Base-by-base conservation (phyloP, 2,888 invertebrate species). In the Sesia apiformis region DNA sequence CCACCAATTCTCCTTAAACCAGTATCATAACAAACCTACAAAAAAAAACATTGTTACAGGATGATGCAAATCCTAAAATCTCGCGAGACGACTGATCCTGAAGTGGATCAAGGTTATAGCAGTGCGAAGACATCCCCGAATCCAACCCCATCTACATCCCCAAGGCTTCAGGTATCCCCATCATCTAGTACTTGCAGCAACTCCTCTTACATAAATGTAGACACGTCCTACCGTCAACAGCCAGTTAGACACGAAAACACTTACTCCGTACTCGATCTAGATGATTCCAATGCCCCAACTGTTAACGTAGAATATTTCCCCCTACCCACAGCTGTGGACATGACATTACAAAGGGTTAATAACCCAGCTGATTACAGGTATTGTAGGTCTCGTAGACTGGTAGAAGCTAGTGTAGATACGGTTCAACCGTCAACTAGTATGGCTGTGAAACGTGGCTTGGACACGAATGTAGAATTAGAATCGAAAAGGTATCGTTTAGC, bases 61-160 rank as follows among this genome's bases (percentile, higher is more conserved):
- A 88, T 89, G 88, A 89, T 88, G 88, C 81, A 82, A 58, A 82
- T 81, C 23, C 60, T 86, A 40, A 86, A 85, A 57, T 73, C 82
- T 0, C 78, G 84, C 41, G 85, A 84, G 43, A 64, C 64, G 0
- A 62, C 60, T 0, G 84, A 84, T 8, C 65, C 75, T 0, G 84
- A 87, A 51, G 63, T 74, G 0, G 88, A 87, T 55, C 86, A 86
- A 58, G 87, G 88, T 0, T 87, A 87, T 60, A 72, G 84, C 63
- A 87, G 86, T 54, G 84, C 87, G 0, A 65, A 76, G 38, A 86
- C 82, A 0, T 80, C 88, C 0, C 87, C 87, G 0, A 79, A 76
- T 60, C 66, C 76, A 38, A 87, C 87, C 0, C 87, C 86, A 0
- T 67, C 69, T 41, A 69, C 84, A 0, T 84, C 87, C 0, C 86